Evolutionary conservation across 2,888 invertebrate species (phyloP), one percentile per base, ranked within the genome.

Genomic region (Polymixis flavicincta): DNA sequence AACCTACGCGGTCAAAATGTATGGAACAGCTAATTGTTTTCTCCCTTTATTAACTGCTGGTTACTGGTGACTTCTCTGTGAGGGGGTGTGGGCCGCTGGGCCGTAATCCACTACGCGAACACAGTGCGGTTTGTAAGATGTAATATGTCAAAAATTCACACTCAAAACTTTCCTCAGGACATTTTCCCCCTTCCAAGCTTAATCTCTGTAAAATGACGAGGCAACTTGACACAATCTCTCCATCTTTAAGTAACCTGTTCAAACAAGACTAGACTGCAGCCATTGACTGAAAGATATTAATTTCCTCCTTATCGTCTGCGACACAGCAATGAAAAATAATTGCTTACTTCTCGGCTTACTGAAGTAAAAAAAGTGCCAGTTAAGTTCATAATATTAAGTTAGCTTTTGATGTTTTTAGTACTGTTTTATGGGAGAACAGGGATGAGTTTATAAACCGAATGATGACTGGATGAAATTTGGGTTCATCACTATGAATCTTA

Each of bases 311-410:
- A 82, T 82, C 82, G n/a, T n/a, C 25, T 11, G 55, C 25, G 68
- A 64, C 60, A 60, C 66, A 65, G 70, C 48, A 48, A 71, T 69
- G 84, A 84, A 84, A 80, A 69, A 74, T 61, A n/a, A 78, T 64
- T 48, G 32, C 54, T 50, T 45, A 50, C 22, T 32, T 14, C 54
- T 42, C n/a, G 25, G 73, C 70, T 54, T 64, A 17, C 59, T 42
- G 32, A 14, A 13, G 69, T 55, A 79, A 84, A 83, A 84, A 83
- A 85, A 83, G 55, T 55, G 71, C 74, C 82, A 60, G 76, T 84
- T 78, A 65, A 54, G 37, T 60, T 84, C 17, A 63, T 70, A 78
- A 72, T 74, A 83, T 80, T 74, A 59, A 66, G 11, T 67, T 48
- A 8, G 61, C 19, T 57, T 52, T 52, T 60, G 14, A 13, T 42